Base-by-base conservation (phyloP, 2,888 invertebrate species). In the Agrochola lychnidis region DNA sequence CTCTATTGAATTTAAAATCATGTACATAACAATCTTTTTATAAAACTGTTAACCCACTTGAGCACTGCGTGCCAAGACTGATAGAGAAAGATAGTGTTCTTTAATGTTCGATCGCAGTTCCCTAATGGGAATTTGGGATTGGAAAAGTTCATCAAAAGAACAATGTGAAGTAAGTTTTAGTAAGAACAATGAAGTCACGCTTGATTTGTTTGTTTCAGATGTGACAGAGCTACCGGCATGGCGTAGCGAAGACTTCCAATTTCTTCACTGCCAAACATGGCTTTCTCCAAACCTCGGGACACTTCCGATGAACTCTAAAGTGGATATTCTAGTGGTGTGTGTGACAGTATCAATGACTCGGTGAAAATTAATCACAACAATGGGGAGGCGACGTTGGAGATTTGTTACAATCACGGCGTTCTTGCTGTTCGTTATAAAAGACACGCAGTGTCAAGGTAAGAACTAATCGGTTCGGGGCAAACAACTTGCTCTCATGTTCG, bases 311-410 rank as follows among this genome's bases (percentile, higher is more conserved):
- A 88, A 87, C 88, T 90, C 76, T 92, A 92, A 87, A 83, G 84
- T 87, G 84, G 75, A 84, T 75, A 85, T 85, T 84, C 77, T 76
- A 87, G 88, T 88, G 82, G 82, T 81, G 84, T 77, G 81, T 84
- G 81, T 86, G 80, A 86, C 84, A 86, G 88, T 90, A 90, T 94
- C 93, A 91, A 96, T 96, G 96, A 92, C 91, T 94, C 93, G 95
- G 94, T 96, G 95, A 96, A 92, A 94, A 88, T 91, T 87, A 91
- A 89, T 89, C 70, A 85, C 89, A 89, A 95, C 91, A 90, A 96
- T 96, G 96, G 95, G 94, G 86, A 93, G 96, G 86, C 94, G 95
- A 90, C 96, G 96, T 83, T 96, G 96, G 96, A 94, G 95, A 90
- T 91, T 95, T 88, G 92, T 95, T 83, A 94, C 94, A 71, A 93